Evolutionary conservation across 1,140 invertebrate species (phyloP).

Genomic region (Neocloeon triangulifer): DNA sequence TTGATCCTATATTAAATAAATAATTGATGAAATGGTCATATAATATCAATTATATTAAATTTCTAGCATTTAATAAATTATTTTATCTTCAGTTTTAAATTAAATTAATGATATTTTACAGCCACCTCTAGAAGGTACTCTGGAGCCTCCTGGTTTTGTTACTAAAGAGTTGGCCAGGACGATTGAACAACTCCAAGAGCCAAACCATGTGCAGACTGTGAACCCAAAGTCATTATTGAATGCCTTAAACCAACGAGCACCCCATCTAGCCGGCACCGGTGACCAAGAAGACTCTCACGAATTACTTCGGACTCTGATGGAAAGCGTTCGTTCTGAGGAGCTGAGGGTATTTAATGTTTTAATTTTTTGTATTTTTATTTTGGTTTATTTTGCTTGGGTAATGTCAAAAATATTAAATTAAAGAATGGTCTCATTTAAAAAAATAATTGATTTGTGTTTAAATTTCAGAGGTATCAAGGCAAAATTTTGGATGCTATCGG

Average conservation of each 20-base stretch:
- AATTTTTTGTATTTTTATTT: too few species aligned
- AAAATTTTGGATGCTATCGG: slow-evolving; percentile 49
- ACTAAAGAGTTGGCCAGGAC: slow-evolving; percentile 19
- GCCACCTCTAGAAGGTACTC: slow-evolving; percentile 10
- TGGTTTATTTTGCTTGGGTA: too few species aligned
- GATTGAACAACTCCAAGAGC: slow-evolving; percentile 19
- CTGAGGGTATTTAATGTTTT: too few species aligned
- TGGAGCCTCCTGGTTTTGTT: slow-evolving; percentile 17
- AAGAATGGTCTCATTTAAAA: too few species aligned
- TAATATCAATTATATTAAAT: too few species aligned
- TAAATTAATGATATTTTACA: slow-evolving; percentile 2
- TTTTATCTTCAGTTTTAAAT: too few species aligned
- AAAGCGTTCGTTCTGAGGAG: slow-evolving; percentile 27
- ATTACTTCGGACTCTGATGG: slow-evolving; percentile 27
- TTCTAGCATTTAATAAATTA: too few species aligned
- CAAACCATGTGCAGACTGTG: too few species aligned
- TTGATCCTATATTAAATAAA: too few species aligned
- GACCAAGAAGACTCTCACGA: slow-evolving; percentile 42
- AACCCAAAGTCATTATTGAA: too few species aligned
- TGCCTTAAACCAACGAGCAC: slow-evolving; percentile 6
- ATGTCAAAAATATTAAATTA: too few species aligned
- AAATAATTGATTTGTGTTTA: slow-evolving; percentile 18
- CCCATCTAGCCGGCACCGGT: slow-evolving; percentile 25
- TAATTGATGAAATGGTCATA: too few species aligned
- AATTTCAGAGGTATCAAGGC: slow-evolving; percentile 43